Base-by-base conservation (phyloP, 2,113 vertebrate genomes). In the Microtus ochrogaster region DNA sequence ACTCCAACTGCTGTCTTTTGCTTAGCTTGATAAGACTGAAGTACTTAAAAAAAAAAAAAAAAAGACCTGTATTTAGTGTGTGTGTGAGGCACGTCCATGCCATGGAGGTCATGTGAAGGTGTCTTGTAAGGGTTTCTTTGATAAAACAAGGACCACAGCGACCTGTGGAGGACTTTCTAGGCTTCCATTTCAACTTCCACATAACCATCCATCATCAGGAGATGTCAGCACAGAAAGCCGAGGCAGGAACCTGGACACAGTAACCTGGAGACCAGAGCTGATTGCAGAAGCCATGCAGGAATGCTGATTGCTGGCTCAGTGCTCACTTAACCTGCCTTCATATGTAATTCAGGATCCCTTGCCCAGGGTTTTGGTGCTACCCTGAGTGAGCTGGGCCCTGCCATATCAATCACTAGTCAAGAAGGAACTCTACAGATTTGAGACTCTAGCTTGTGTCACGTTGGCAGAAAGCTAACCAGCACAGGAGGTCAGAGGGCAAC, bases 1-100 rank as follows among this genome's bases (percentile, higher is more conserved):
- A 88, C 52, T 44, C 76, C 52, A 90, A 61, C n/a, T 70, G 49
- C n/a, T 81, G 58, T 91, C 72, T 73, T 92, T 73, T 89, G 85
- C 21, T 91, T 65, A 94, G 39, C 44, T 66, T 65, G 26, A 30
- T 91, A 79, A 55, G 92, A 79, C 13, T n/a, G 9, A 79, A 70
- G 11, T 70, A 61, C 11, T 65, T 28, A 44, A 44, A 44, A 44
- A 44, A 44, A 44, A 44, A 63, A 63, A 55, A 55, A 55, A 55
- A 58, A 33, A 19, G 58, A 19, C 16, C 8, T 41, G 63, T 63
- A 44, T 63, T 84, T 28, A 44, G 61, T 44, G 73, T 82, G 36
- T n/a, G 68, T 65, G 63, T 65, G 24, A 63, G n/a, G 13, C n/a
- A 17, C 63, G n/a, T 9, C 7, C 58, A 41, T 41, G 24, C 55